Base-by-base conservation (phyloP, 2,113 vertebrate genomes). In the Onychostruthus taczanowskii region DNA sequence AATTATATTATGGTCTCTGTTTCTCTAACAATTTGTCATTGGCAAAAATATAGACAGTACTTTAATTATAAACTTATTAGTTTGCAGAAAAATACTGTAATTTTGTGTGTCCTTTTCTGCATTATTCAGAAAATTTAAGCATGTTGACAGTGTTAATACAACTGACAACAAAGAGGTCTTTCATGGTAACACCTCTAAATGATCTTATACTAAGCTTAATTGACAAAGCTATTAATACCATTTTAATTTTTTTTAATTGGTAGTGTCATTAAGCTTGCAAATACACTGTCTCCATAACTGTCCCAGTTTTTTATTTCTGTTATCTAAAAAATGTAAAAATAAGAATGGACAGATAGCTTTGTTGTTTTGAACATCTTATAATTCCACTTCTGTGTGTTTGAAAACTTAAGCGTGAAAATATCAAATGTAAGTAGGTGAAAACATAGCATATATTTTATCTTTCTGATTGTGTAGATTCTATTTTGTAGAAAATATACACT, bases 351-450 rank as follows among this genome's bases (percentile, higher is more conserved):
- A 52, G 41, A 73, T 59, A 89, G 13, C 37, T 92, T 86, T 81
- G 27, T 53, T 89, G 35, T 77, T 86, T 94, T 74, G 64, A 84
- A 83, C 39, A 37, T 30, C 79, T 77, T 77, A 16, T 9, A 90
- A n/a, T 83, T 89, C 55, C 55, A 33, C 41, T 86, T 93, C 16
- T 50, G 13, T 66, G 80, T 79, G 79, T 81, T 62, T 93, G 66
- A 93, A 96, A 94, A 87, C 24, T 23, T 59, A 35, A 37, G 10
- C 77, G 33, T 80, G 84, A 95, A 69, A 92, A 79, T 53, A 64
- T 33, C 4, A 93, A 39, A 84, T 46, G 4, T 56, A 90, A 92
- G 61, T 87, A 64, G 70, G 58, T 74, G 56, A 64, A 90, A 87
- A 85, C 35, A 52, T 55, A 50, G 44, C 10, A 8, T 83, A 41